Conservation (phyloP, 1,140 invertebrate species). For the Drosophila melanogaster region Release_6_plus_ISO1_MT NT_033779.5:18333001-18333500, state of each 20-base stretch:
- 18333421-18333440: conserved; percentile 51
- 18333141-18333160: no score
- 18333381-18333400: conserved; percentile 51
- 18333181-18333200: no score
- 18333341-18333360: conserved; percentile 10
- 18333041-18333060: background rate
- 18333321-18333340: background rate
- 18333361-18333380: conserved; percentile 12
- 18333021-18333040: conserved; percentile 14
- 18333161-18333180: no score
- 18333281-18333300: no score
- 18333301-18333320: no score
- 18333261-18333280: no score
- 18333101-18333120: background rate
- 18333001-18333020: conserved; percentile 17
- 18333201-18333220: no score
- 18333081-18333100: background rate
- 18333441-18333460: conserved; percentile 48
- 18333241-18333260: no score
- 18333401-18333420: background rate
- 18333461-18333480: conserved; percentile 39
- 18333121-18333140: background rate
- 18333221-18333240: no score
- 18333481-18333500: conserved; percentile 53
- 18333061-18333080: background rate